Conservation (phyloP, 2,888 invertebrate species). For the Philopedon plagiatum region DNA sequence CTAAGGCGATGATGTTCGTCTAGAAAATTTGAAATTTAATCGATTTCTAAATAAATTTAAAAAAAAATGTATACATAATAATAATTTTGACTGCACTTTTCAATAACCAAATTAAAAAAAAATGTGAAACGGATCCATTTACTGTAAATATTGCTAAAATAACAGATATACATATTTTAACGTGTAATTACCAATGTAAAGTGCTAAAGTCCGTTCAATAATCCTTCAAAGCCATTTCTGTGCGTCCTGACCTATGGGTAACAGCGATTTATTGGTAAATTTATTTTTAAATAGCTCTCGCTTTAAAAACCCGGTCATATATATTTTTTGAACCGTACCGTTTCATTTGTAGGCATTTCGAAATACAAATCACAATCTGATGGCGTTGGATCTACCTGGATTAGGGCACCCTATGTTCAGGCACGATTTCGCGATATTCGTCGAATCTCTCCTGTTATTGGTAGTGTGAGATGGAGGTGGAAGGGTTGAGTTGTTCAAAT, state of each 20-base stretch:
- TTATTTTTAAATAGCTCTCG: conserved; percentile 39
- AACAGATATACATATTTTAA: conserved; percentile 2
- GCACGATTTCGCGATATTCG: conserved; percentile 52
- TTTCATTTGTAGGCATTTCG: conserved; percentile 63
- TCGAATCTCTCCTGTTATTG: conserved; percentile 13
- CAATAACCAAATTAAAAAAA: too few species aligned
- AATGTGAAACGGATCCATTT: too few species aligned
- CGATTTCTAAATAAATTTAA: too few species aligned
- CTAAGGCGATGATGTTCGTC: too few species aligned
- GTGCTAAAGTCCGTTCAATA: conserved; percentile 22
- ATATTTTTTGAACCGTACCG: conserved; percentile 45
- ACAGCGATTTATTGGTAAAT: conserved; percentile 44
- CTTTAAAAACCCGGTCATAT: conserved; percentile 33
- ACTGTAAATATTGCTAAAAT: neutral
- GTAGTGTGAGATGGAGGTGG: conserved; percentile 16
- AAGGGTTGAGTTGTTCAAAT: neutral
- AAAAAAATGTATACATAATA: too few species aligned
- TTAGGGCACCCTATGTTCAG: conserved; percentile 59
- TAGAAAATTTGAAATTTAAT: too few species aligned
- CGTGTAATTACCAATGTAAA: conserved; percentile 18
- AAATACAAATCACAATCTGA: conserved; percentile 67
- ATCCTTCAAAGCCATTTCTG: conserved; percentile 26
- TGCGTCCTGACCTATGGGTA: conserved; percentile 39
- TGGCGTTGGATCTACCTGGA: conserved; percentile 65
- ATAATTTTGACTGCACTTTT: too few species aligned